A percentile compares a stretch with the other conserved stretches of the same genome.
Conservation (phyloP, 2,113 vertebrate species). For the Gallinago undulata region DNA sequence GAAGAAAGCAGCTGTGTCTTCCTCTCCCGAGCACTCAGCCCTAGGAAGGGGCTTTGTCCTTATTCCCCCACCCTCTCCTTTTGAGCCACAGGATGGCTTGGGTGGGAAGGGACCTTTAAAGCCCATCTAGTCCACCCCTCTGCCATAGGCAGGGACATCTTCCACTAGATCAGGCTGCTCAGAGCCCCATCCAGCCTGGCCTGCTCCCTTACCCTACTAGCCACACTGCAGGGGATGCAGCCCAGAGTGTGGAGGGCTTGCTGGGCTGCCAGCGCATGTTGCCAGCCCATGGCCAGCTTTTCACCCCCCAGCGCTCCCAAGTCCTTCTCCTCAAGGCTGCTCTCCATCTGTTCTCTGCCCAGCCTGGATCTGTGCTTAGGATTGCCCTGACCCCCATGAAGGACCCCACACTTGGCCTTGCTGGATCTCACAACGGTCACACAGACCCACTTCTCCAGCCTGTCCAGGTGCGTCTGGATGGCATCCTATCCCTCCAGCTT, state of each 20-base stretch:
- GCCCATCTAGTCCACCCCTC: neutral
- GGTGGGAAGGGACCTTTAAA: neutral
- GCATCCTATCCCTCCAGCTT: neutral
- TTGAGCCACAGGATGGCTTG: neutral
- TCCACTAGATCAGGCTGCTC: neutral
- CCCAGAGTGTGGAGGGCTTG: neutral
- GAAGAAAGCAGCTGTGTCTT: neutral
- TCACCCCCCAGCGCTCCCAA: no score
- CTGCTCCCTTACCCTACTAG: no score
- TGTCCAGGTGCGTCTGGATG: neutral
- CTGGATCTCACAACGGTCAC: neutral
- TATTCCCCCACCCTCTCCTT: neutral
- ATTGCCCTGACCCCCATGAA: no score
- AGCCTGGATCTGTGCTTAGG: neutral
- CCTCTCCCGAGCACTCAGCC: fast-evolving
- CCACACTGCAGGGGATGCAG: neutral
- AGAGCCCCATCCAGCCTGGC: neutral
- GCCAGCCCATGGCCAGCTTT: neutral
- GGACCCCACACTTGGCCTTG: neutral
- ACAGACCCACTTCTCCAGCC: neutral
- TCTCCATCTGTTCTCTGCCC: neutral
- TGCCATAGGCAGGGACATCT: neutral
- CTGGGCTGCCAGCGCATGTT: neutral
- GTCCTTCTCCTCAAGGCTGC: neutral
- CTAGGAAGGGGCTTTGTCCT: neutral